phyloP scores from a whole-genome alignment of 2,888 invertebrate genomes.

The Coenonympha arcania region DNA sequence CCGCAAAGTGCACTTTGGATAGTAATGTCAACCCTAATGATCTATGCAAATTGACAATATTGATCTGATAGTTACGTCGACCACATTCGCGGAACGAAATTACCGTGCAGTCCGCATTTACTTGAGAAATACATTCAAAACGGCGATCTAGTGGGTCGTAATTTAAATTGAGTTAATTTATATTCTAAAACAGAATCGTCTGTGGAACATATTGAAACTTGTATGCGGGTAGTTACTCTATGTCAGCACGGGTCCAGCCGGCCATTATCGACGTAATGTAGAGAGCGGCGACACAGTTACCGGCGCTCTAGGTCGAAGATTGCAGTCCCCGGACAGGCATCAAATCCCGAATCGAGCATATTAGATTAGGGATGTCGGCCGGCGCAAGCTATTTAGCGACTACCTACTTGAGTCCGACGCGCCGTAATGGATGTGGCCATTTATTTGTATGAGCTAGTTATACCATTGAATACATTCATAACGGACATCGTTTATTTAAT shows the following conservation, averaged over 20 bases:
- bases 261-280: conserved; percentile 40
- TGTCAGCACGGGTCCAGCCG: conserved; percentile 43
- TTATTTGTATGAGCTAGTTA: conserved; percentile 23
- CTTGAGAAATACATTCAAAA: conserved; percentile 26
- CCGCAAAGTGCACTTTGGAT: conserved; percentile 25
- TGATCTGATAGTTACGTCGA: conserved; percentile 30
- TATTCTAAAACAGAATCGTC: conserved; percentile 39
- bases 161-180: conserved; percentile 36
- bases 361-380: conserved; percentile 59
- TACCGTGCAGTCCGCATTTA: conserved; percentile 29
- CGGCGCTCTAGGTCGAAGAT: conserved; percentile 46
- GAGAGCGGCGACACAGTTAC: conserved; percentile 37
- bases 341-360: conserved; percentile 46
- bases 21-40: conserved; percentile 29
- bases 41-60: conserved; percentile 31
- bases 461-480: conserved; percentile 17
- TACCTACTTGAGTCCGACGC: conserved; percentile 43
- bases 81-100: conserved; percentile 34
- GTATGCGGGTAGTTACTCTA: conserved; percentile 33
- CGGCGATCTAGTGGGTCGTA: conserved; percentile 21
- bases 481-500: conserved; percentile 16
- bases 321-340: conserved; percentile 40
- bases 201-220: conserved; percentile 38
- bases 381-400: conserved; percentile 50
- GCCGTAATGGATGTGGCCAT: conserved; percentile 18